A percentile compares a stretch with the other conserved stretches of the same genome.
Conservation (phyloP, 2,113 vertebrate species). For the Salvator merianae region DNA sequence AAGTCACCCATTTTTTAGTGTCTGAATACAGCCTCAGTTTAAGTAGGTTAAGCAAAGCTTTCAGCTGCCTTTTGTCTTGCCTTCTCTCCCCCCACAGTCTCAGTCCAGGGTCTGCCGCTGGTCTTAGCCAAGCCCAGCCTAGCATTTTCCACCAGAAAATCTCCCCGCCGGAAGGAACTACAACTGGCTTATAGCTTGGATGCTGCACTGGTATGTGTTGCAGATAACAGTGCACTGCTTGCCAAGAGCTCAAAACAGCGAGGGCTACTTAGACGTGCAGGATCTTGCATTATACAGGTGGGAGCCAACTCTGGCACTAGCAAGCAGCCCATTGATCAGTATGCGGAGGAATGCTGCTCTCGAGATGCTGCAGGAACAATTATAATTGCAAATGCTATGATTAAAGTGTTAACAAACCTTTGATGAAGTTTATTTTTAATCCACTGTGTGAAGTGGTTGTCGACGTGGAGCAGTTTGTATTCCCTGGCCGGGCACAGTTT, state of each 20-base stretch:
- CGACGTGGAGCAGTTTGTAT: constrained; percentile 11
- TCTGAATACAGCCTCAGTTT: no score
- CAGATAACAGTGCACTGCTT: not conserved
- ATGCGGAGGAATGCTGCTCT: constrained; percentile 54
- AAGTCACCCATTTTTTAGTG: no score
- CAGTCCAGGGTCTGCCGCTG: no score
- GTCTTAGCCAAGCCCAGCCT: not conserved
- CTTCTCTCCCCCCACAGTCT: not conserved
- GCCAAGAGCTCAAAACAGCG: not conserved
- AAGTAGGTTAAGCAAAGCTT: no score
- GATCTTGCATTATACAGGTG: not conserved
- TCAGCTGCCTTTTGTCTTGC: no score
- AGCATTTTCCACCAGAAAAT: not conserved
- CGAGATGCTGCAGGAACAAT: constrained; percentile 50
- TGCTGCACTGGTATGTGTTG: not conserved
- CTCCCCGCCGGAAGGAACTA: no score
- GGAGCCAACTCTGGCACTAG: not conserved
- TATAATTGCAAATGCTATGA: constrained; percentile 69
- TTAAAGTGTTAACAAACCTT: constrained; percentile 70
- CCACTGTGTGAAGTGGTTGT: constrained; percentile 49
- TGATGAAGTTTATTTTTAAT: constrained; percentile 64
- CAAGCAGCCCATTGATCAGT: constrained; percentile 34
- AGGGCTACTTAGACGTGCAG: no score
- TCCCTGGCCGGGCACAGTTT: not conserved
- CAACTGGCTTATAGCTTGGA: not conserved